These are phyloP conservation scores for Neelides sp. DNA, from an alignment of 1,140 invertebrate species.

Conservation along the genomic window DNA sequence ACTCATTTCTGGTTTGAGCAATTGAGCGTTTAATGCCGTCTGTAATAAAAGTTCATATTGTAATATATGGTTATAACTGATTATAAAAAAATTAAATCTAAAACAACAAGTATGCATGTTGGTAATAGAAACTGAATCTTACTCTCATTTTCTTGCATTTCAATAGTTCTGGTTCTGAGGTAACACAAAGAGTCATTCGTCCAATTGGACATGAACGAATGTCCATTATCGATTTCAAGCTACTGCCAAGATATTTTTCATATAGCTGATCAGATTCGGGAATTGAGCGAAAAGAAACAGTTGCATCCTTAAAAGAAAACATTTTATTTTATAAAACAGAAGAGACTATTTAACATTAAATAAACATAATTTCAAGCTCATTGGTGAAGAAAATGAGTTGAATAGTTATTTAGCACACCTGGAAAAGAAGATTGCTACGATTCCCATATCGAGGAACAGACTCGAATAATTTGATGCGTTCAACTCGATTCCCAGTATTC, in stretches of 20 bases:
- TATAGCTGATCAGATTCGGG: constrained; percentile 49
- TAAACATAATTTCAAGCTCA: neutral
- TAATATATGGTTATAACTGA: constrained; percentile 13
- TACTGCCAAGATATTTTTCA: constrained; percentile 44
- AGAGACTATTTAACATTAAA: no score
- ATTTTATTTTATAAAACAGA: neutral
- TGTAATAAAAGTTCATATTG: constrained; percentile 36
- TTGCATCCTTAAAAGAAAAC: constrained; percentile 47
- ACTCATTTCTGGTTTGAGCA: constrained; percentile 72
- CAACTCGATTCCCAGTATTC: constrained; percentile 23
- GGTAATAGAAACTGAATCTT: constrained; percentile 30
- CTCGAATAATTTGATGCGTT: constrained; percentile 56
- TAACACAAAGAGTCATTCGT: constrained; percentile 72
- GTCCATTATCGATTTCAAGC: constrained; percentile 53
- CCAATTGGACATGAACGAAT: constrained; percentile 66
- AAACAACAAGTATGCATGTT: constrained; percentile 6
- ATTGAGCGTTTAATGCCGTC: constrained; percentile 71
- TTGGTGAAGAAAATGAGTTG: neutral
- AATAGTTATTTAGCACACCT: constrained; percentile 38
- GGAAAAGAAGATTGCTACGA: constrained; percentile 53
- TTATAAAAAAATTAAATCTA: constrained; percentile 4
- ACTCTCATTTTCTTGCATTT: constrained; percentile 93
- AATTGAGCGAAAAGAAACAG: constrained; percentile 48
- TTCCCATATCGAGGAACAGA: constrained; percentile 52
- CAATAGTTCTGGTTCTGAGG: constrained; percentile 72